A percentile compares a stretch with the other conserved stretches of the same genome.
phyloP scores from a whole-genome alignment of 2,888 invertebrate species.

The Nymphalis urticae region DNA sequence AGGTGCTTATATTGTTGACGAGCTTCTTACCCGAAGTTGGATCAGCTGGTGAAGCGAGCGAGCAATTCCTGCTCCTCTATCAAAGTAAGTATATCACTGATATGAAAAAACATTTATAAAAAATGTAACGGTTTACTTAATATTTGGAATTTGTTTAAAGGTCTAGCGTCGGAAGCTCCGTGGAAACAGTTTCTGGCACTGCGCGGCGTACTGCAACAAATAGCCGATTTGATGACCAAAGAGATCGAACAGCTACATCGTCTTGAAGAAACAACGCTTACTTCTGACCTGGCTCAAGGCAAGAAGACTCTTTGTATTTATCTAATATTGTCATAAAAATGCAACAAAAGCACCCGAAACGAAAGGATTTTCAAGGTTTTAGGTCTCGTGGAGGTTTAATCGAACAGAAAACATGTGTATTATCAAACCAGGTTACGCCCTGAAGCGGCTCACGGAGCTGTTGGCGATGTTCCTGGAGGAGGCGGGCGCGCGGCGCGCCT shows the following conservation, averaged over 20 bases:
- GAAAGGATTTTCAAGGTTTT: too few relatives aligned
- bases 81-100: conserved; percentile 78
- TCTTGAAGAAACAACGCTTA: conserved; percentile 95
- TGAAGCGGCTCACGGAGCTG: conserved; percentile 94
- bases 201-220: conserved; percentile 90
- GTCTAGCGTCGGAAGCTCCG: conserved; percentile 90
- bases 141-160: conserved; percentile 44
- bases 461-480: conserved; percentile 94
- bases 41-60: conserved; percentile 93
- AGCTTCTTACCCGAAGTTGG: conserved; percentile 93
- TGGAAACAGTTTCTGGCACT: conserved; percentile 97
- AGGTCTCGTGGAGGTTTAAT: too few relatives aligned
- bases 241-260: conserved; percentile 94
- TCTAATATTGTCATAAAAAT: too few relatives aligned
- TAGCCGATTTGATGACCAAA: conserved; percentile 92
- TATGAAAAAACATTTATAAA: not conserved
- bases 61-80: conserved; percentile 94
- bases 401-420: not conserved
- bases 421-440: conserved; percentile 86
- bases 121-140: not conserved
- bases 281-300: conserved; percentile 95
- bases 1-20: conserved; percentile 92
- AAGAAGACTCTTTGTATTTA: conserved; percentile 15
- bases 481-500: conserved; percentile 91
- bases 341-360: too few relatives aligned